Evolutionary conservation across 2,888 invertebrate genomes (phyloP), one percentile per base, ranked within the genome.

Genomic region (Aporophyla nigra): DNA sequence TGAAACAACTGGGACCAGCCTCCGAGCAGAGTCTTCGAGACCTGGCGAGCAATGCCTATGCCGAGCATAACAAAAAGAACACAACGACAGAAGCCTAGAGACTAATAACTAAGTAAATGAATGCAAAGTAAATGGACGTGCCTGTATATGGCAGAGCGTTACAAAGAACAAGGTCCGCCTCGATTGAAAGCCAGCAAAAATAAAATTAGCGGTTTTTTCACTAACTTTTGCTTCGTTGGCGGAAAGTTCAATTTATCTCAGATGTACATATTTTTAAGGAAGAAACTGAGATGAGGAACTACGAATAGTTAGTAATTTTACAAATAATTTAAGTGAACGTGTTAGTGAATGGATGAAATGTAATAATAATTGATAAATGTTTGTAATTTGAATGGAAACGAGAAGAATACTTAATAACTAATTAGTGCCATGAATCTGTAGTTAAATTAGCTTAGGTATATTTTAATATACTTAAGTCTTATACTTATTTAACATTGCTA

Each of bases 1-100:
- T 98, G 24, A 92, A 97, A 59, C 97, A 98, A 89, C 97, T 98
- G 0, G 98, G 98, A 2, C 74, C 93, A 5, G 95, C 96, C 2
- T 93, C 97, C 0, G 96, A 96, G 86, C 94, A 95, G 84, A 95
- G 93, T 75, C 88, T 97, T 69, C 92, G 95, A 6, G 95, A 97
- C 0, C 84, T 95, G 2, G 95, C 97, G 0, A 88, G 89, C 63
- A 88, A 84, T 3, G 97, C 97, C 1, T 93, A 95, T 84, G 87
- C 91, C 3, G 88, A 93, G 68, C 96, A 97, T 83, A 95, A 95
- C 9, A 63, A 68, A 16, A 81, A 75, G 0, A 79, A 65, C n/a
- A 61, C 43, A 5, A 76, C 27, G 19, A 74, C 72, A 56, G 46
- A 76, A 61, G 51, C 63, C 2, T 83, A 71, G 59, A 49, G 54